These are phyloP conservation scores for Anguilla anguilla DNA, from an alignment of 2,797 vertebrate genomes.

Conservation along the genomic window DNA sequence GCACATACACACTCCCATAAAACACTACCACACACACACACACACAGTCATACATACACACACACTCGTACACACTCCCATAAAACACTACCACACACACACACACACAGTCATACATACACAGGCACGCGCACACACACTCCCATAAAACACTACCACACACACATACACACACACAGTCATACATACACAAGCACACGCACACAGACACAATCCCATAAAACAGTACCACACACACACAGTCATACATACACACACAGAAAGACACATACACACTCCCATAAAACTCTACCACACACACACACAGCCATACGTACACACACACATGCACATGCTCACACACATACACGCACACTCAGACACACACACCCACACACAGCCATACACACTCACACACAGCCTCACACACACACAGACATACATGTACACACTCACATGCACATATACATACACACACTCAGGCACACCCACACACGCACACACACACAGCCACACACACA, in stretches of 20 bases:
- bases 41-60: constrained; percentile 10
- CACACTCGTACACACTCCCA: background rate
- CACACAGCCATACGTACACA: background rate
- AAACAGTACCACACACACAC: background rate
- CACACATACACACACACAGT: background rate
- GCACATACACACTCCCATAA: background rate
- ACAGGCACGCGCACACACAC: background rate
- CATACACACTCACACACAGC: background rate
- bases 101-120: background rate
- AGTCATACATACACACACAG: background rate
- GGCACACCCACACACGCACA: background rate
- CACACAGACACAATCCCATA: background rate
- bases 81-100: background rate
- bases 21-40: background rate
- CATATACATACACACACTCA: background rate
- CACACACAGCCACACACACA: background rate
- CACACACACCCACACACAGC: background rate
- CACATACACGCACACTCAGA: background rate
- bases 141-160: background rate
- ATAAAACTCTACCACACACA: background rate
- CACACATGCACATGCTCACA: background rate
- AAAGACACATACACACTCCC: background rate
- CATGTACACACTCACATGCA: background rate
- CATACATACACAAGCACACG: background rate
- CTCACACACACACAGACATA: background rate